Percentiles rank a stretch among this genome's conserved stretches.
Evolutionary conservation across 2,113 vertebrate species (phyloP).

Genomic region (Siniperca knerii): DNA sequence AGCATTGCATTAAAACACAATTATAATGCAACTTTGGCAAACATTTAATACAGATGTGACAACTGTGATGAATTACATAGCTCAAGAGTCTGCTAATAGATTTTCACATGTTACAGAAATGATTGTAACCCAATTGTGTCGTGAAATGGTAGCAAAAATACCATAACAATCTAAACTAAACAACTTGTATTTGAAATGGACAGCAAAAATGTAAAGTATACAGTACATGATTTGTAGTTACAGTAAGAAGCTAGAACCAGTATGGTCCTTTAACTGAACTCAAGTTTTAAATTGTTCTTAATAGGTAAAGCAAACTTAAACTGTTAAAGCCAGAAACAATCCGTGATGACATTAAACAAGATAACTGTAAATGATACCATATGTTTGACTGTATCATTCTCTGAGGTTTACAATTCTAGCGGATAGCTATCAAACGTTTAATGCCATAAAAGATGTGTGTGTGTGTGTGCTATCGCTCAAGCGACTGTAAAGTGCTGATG

Average conservation of each 20-base stretch:
- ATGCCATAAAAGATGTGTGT: not conserved
- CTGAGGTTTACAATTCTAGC: not conserved
- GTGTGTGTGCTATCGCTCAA: conserved; percentile 8
- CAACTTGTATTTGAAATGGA: not conserved
- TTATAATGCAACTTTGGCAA: not conserved
- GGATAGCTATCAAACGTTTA: not conserved
- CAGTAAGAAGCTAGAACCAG: not conserved
- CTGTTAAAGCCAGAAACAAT: not conserved
- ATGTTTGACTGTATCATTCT: not conserved
- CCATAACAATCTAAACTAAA: not conserved
- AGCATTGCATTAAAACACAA: not conserved
- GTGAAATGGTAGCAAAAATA: not conserved
- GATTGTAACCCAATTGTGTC: not conserved
- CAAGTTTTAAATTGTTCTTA: not conserved
- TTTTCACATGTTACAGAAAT: not conserved
- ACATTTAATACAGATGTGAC: not conserved
- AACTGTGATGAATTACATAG: not conserved
- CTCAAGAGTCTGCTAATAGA: too few relatives aligned
- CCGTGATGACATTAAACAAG: not conserved
- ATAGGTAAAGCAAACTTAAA: not conserved
- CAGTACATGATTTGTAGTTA: not conserved
- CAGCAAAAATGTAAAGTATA: not conserved
- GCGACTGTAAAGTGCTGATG: not conserved
- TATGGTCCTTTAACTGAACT: not conserved
- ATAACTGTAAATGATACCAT: not conserved